Percentiles rank a stretch among this genome's conserved stretches.
phyloP scores from a whole-genome alignment of 1,140 invertebrate species.

The Odontomachus brunneus region DNA sequence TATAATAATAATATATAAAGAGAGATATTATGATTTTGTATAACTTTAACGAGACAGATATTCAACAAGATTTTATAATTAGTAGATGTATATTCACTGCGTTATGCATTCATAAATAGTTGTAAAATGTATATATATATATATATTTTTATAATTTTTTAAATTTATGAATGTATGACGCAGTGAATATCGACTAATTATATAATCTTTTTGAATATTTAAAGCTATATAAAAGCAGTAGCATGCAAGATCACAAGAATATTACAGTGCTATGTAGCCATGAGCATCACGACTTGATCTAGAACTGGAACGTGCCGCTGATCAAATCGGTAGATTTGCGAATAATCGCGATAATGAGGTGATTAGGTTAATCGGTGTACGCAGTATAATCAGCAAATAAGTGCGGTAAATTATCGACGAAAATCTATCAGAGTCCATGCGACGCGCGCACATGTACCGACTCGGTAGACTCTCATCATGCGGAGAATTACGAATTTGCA shows the following conservation, averaged over 20 bases:
- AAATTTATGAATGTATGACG: no score
- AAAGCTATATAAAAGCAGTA: no score
- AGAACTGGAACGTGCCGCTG: background rate
- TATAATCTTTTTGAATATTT: no score
- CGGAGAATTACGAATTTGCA: background rate
- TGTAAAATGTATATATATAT: no score
- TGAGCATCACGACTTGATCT: background rate
- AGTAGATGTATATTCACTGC: no score
- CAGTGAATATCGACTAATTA: no score
- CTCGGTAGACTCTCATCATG: background rate
- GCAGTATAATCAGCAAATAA: constrained; percentile 2
- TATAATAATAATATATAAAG: background rate
- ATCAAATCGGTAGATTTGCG: constrained; percentile 20
- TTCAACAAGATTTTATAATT: background rate
- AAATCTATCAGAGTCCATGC: constrained; percentile 16
- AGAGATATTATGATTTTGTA: background rate
- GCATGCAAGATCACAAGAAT: background rate
- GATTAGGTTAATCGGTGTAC: constrained; percentile 26
- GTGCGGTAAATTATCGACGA: constrained; percentile 6
- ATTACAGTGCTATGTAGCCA: background rate
- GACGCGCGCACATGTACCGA: background rate
- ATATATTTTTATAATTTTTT: no score
- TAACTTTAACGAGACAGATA: no score
- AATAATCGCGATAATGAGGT: constrained; percentile 5
- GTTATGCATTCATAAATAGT: background rate